phyloP scores from a whole-genome alignment of 92 coral and sea anemone genomes.

The Zoanthus sociatus region DNA sequence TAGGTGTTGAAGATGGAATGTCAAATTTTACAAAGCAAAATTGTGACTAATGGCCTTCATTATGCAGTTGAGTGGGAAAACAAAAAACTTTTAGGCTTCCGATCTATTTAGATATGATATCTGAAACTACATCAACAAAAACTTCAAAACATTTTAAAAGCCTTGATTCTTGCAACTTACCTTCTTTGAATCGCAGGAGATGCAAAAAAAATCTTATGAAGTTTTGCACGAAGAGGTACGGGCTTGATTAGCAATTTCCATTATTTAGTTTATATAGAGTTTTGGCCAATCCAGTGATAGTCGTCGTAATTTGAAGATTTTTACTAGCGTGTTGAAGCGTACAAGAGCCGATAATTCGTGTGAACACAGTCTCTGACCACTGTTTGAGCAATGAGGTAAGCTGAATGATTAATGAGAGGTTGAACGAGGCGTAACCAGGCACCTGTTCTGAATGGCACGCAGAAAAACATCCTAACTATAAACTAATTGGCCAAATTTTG shows the following conservation, averaged over 20 bases:
- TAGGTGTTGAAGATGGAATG: no score
- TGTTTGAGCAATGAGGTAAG: slow-evolving; percentile 44
- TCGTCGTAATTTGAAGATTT: slow-evolving; percentile 19
- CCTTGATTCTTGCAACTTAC: no score
- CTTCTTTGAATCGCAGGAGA: neutral
- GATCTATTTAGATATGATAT: no score
- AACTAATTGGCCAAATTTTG: neutral
- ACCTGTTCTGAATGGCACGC: slow-evolving; percentile 14
- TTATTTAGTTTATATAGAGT: slow-evolving; percentile 15
- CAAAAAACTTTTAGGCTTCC: no score
- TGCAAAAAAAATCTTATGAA: neutral
- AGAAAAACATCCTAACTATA: neutral
- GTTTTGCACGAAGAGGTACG: neutral
- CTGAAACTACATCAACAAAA: no score
- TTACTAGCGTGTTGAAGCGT: slow-evolving; percentile 6
- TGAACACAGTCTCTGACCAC: neutral
- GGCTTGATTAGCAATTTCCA: neutral
- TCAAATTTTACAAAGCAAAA: neutral
- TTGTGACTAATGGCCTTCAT: neutral
- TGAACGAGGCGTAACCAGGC: slow-evolving; percentile 1
- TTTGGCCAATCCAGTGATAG: slow-evolving; percentile 10
- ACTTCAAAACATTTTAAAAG: no score
- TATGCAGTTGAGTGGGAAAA: no score
- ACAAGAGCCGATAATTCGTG: neutral
- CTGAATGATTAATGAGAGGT: slow-evolving; percentile 28